Evolutionary conservation across 2,888 invertebrate genomes (phyloP), one percentile per base, ranked within the genome.

Genomic region (Epinotia demarniana): DNA sequence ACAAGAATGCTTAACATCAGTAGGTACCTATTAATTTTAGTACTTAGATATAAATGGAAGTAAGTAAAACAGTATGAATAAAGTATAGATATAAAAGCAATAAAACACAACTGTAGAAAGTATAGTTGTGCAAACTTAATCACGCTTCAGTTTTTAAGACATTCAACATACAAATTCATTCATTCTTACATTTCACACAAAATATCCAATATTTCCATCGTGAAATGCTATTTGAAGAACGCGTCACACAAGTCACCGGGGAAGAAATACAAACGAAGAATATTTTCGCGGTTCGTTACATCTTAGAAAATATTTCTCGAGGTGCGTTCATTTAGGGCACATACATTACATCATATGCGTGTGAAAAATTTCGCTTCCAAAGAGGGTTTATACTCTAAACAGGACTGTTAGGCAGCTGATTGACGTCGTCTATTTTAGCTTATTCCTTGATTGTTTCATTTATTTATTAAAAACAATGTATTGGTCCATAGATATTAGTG

Each of bases 221-320:
- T 77, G 73, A 78, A 77, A 79, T 77, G 63, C 75, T 75, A 79
- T 81, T 81, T 80, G 79, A 76, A 76, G 77, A 80, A 77, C 76
- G 68, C 75, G 69, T 79, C 78, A 77, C 79, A 77, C 64, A 77
- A 77, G 75, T 71, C 80, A 70, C 70, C 75, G 72, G 78, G 75
- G 75, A 72, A 43, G 61, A 60, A 75, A 60, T 33, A 67, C 71
- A 75, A 71, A 67, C 75, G 79, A 78, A 79, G 79, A 80, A 76
- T 80, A 77, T 77, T 72, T 79, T 79, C 70, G 60, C 81, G 77
- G 81, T 81, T 82, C 80, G 81, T 82, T 81, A 77, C 61, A 11
- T 63, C 66, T 72, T 61, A 62, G 69, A 63, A 72, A 77, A 77
- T 76, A 72, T 72, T 70, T 46, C 49, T 19, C 64, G 72, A 60